A percentile compares a stretch with the other conserved stretches of the same genome.
Conservation (phyloP, 2,888 invertebrate genomes). For the Matsumyia berberina region DNA sequence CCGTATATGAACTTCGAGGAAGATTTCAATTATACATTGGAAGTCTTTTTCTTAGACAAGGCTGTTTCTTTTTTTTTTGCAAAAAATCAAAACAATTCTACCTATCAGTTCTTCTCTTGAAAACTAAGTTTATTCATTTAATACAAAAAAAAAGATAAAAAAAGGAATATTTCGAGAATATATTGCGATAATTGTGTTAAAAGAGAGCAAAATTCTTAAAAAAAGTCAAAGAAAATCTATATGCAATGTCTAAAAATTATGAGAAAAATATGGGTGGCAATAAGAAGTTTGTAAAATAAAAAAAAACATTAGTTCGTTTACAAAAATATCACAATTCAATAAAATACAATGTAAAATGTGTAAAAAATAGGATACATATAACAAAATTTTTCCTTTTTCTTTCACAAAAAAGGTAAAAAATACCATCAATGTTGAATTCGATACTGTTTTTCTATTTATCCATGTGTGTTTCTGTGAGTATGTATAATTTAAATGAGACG, state of each 20-base stretch:
- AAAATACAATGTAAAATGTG: slow-evolving; percentile 60
- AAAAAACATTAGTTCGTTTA: slow-evolving; percentile 62
- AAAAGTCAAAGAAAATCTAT: slow-evolving; percentile 2
- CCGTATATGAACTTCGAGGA: neutral
- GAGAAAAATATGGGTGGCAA: slow-evolving; percentile 16
- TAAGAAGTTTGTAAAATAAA: slow-evolving; percentile 46
- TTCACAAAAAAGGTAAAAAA: slow-evolving; percentile 25
- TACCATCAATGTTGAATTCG: slow-evolving; percentile 40
- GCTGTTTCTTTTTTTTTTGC: neutral
- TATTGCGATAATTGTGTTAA: slow-evolving; percentile 7
- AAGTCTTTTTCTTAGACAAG: slow-evolving; percentile 4
- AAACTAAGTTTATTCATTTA: slow-evolving; percentile 4
- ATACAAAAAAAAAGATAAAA: slow-evolving; percentile 9
- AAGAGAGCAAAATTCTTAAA: neutral
- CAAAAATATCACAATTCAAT: slow-evolving; percentile 77
- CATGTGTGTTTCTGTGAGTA: slow-evolving; percentile 11
- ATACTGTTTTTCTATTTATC: slow-evolving; percentile 41
- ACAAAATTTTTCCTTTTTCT: slow-evolving; percentile 26
- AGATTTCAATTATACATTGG: slow-evolving; percentile 9
- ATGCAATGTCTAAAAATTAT: neutral
- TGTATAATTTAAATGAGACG: slow-evolving; percentile 32
- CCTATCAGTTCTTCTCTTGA: slow-evolving; percentile 14
- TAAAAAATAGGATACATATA: slow-evolving; percentile 61
- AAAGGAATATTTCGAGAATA: neutral
- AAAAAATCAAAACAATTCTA: neutral